These are phyloP conservation scores for Trimorus sp. DNA, from an alignment of 2,888 invertebrate genomes.

Conservation along the genomic window DNA sequence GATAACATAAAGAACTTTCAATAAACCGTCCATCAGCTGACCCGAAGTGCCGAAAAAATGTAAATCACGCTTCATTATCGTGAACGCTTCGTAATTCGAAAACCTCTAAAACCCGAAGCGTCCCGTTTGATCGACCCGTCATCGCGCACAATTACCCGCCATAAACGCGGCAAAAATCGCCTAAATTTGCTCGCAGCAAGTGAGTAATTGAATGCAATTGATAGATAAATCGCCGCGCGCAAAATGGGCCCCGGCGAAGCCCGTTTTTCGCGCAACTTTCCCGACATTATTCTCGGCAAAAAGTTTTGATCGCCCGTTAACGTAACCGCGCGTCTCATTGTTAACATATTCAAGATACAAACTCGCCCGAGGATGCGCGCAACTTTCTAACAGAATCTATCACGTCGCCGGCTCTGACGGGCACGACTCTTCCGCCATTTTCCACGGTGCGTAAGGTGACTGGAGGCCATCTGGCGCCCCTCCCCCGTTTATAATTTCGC, in stretches of 20 bases:
- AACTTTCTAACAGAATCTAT: slow-evolving; percentile 59
- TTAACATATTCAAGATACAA: slow-evolving; percentile 56
- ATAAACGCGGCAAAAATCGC: no score
- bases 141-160: no score
- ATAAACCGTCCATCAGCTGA: no score
- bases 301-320: slow-evolving; percentile 48
- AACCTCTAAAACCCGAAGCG: no score
- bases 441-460: slow-evolving; percentile 62
- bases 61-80: no score
- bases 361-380: slow-evolving; percentile 39
- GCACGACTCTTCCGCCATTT: slow-evolving; percentile 63
- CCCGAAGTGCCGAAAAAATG: no score
- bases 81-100: no score
- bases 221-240: slow-evolving; percentile 33
- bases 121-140: no score
- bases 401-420: slow-evolving; percentile 38
- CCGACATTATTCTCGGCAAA: slow-evolving; percentile 35
- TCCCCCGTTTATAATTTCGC: slow-evolving; percentile 31
- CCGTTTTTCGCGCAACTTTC: slow-evolving; percentile 50
- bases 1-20: no score
- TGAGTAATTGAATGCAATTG: slow-evolving; percentile 42
- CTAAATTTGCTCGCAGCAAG: slow-evolving; percentile 7
- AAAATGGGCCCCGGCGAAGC: no score
- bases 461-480: slow-evolving; percentile 65
- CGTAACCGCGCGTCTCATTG: slow-evolving; percentile 43